Evolutionary conservation across 2,888 invertebrate genomes (phyloP).

Genomic region (Lepetodrilus schrolli): DNA sequence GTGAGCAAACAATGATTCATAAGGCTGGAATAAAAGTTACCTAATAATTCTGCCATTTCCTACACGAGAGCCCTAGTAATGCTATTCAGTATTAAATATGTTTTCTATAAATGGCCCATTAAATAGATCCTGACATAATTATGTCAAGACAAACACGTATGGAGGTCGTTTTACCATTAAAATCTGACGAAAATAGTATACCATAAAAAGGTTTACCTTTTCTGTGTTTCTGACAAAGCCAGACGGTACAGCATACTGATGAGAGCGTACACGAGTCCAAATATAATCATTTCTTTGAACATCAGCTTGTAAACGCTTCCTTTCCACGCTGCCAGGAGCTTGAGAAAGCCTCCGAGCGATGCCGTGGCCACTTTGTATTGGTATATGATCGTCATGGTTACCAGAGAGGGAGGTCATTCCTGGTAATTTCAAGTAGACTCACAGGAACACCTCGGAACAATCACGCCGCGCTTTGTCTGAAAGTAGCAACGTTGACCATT

Average conservation of each 20-base stretch:
- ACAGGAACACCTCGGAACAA: too few species aligned
- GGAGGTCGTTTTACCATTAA: too few species aligned
- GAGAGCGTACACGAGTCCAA: slow-evolving; percentile 85
- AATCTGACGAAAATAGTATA: too few species aligned
- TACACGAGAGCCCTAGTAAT: too few species aligned
- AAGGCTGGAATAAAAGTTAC: too few species aligned
- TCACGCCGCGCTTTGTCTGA: not conserved
- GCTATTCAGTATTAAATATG: too few species aligned
- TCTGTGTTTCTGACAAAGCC: slow-evolving; percentile 81
- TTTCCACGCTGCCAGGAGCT: slow-evolving; percentile 84
- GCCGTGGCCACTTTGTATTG: slow-evolving; percentile 65
- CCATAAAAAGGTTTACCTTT: slow-evolving; percentile 78
- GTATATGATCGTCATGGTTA: slow-evolving; percentile 65
- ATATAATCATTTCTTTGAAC: slow-evolving; percentile 90
- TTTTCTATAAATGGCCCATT: too few species aligned
- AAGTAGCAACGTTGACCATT: not conserved
- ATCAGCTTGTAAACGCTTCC: slow-evolving; percentile 96
- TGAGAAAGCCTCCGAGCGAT: slow-evolving; percentile 63
- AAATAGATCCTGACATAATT: not conserved
- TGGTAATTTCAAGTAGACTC: not conserved
- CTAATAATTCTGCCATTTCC: too few species aligned
- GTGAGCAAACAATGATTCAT: too few species aligned
- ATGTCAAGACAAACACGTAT: not conserved
- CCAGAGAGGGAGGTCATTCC: not conserved
- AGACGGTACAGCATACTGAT: slow-evolving; percentile 87